Evolutionary conservation across 2,797 vertebrate genomes (phyloP).

Genomic region (Prunella strophiata): DNA sequence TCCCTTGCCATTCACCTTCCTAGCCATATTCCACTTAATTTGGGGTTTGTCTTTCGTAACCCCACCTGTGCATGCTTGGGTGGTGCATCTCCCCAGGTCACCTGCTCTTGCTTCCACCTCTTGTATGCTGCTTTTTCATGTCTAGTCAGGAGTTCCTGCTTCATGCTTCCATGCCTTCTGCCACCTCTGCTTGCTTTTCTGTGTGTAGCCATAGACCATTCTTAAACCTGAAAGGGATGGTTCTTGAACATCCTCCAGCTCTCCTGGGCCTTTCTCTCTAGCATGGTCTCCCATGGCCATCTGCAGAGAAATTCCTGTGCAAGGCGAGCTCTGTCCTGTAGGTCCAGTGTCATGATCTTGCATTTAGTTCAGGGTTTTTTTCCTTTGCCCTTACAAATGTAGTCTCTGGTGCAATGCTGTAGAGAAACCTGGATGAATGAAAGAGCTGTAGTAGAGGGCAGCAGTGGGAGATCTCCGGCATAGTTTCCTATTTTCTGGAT

Average conservation of each 20-base stretch:
- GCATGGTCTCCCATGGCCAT: background rate
- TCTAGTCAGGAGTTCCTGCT: background rate
- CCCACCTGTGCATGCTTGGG: background rate
- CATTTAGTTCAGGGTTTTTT: background rate
- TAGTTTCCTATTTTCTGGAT: background rate
- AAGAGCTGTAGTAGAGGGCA: background rate
- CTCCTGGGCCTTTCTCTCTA: background rate
- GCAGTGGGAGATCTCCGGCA: background rate
- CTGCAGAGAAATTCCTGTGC: background rate
- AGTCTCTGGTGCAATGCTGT: background rate
- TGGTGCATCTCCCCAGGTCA: background rate
- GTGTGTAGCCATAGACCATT: background rate
- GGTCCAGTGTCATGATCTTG: background rate
- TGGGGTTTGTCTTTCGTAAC: background rate
- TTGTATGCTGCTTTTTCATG: background rate
- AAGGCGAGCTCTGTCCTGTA: background rate
- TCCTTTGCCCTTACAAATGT: background rate
- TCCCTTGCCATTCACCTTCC: background rate
- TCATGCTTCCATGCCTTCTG: background rate
- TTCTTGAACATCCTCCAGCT: background rate
- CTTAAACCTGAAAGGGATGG: background rate
- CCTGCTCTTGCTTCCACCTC: background rate
- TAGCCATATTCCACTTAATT: background rate
- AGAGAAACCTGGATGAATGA: background rate
- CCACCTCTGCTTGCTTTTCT: background rate